phyloP scores from a whole-genome alignment of 2,888 invertebrate species.

The Bibio marci region DNA sequence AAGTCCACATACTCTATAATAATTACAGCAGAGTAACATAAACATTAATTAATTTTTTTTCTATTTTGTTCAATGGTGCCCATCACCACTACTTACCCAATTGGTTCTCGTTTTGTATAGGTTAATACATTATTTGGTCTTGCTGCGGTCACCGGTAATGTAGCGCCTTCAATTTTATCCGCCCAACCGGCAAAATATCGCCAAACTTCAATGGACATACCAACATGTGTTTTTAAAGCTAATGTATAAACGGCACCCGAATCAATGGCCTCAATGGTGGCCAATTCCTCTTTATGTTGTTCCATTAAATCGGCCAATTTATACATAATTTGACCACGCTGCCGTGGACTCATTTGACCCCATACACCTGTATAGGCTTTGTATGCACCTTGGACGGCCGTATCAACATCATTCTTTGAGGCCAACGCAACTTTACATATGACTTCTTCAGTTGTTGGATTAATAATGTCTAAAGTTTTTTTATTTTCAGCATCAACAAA shows the following conservation, averaged over 20 bases:
- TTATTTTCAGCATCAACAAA: conserved; percentile 64
- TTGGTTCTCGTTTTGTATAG: conserved; percentile 77
- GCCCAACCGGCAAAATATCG: conserved; percentile 94
- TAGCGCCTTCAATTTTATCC: conserved; percentile 84
- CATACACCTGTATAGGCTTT: conserved; percentile 84
- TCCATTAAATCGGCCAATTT: conserved; percentile 92
- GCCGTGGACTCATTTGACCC: conserved; percentile 86
- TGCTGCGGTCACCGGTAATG: conserved; percentile 84
- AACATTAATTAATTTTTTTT: background rate
- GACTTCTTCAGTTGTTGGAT: conserved; percentile 71
- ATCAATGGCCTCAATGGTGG: conserved; percentile 84
- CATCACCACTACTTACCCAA: conserved; percentile 51
- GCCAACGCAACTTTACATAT: conserved; percentile 61
- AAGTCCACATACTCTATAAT: conserved; percentile 64
- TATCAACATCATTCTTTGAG: conserved; percentile 64
- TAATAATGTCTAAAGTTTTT: conserved; percentile 47
- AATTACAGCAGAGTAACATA: conserved; percentile 4
- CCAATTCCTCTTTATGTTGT: conserved; percentile 82
- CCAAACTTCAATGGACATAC: conserved; percentile 97
- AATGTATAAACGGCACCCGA: conserved; percentile 94
- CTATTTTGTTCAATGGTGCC: background rate
- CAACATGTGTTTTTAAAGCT: conserved; percentile 89
- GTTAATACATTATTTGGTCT: conserved; percentile 80
- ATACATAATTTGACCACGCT: conserved; percentile 67
- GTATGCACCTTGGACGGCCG: conserved; percentile 75